phyloP scores from a whole-genome alignment of 2,113 vertebrate genomes.

The Oceanites oceanicus region DNA sequence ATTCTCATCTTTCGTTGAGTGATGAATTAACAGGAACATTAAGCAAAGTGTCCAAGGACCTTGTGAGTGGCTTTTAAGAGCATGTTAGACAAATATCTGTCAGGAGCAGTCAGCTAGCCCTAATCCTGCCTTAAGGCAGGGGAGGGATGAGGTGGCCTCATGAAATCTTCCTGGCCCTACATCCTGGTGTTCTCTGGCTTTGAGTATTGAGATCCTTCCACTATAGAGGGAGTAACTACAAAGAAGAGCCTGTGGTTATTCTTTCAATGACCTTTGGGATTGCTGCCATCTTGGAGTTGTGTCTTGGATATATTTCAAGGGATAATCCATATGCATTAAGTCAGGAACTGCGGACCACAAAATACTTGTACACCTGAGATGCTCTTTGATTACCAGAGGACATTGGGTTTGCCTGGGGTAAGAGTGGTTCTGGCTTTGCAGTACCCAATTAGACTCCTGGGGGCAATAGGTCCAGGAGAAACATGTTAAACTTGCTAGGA shows the following conservation, averaged over 20 bases:
- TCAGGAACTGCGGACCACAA: neutral
- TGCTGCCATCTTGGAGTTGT: neutral
- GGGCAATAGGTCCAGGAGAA: neutral
- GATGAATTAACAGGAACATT: neutral
- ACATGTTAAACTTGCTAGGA: neutral
- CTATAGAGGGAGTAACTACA: neutral
- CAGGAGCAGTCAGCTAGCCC: neutral
- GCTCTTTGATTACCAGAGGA: neutral
- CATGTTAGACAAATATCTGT: neutral
- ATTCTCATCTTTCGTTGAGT: neutral
- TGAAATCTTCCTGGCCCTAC: neutral
- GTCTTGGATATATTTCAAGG: neutral
- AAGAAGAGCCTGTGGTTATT: neutral
- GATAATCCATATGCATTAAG: no score
- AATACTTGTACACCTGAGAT: neutral
- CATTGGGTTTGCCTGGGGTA: neutral
- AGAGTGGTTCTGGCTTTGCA: neutral
- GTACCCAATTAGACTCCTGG: neutral
- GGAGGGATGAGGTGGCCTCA: neutral
- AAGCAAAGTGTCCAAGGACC: neutral
- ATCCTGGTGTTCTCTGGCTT: neutral
- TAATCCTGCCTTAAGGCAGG: neutral
- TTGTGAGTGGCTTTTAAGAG: neutral
- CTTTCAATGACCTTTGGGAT: neutral
- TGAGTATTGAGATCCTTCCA: neutral